phyloP scores from a whole-genome alignment of 1,140 invertebrate species.

The Penaeus vannamei region DNA sequence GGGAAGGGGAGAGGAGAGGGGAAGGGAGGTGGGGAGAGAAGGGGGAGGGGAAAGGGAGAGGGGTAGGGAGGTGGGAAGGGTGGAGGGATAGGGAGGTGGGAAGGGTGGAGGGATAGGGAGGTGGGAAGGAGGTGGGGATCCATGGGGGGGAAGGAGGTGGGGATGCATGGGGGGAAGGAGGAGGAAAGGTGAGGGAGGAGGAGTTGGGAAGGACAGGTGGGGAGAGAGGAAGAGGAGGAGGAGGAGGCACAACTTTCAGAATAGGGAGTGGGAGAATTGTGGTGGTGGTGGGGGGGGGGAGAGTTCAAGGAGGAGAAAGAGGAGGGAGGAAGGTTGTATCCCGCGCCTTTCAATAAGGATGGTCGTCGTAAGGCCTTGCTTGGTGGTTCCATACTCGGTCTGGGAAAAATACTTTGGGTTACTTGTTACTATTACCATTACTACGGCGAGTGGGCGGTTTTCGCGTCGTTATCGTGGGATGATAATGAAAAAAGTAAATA shows the following conservation, averaged over 20 bases:
- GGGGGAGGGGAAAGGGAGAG: no score
- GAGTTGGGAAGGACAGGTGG: neutral
- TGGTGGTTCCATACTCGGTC: no score
- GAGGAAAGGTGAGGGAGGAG: neutral
- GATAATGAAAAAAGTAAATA: no score
- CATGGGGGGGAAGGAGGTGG: no score
- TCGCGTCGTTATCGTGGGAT: no score
- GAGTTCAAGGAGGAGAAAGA: neutral
- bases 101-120: neutral
- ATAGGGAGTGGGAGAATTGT: neutral
- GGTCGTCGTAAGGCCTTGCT: no score
- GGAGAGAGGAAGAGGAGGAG: neutral
- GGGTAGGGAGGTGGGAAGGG: neutral
- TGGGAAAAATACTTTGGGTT: no score
- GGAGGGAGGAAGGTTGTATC: no score
- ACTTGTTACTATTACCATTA: no score
- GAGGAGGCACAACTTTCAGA: neutral
- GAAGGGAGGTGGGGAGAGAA: neutral
- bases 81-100: neutral
- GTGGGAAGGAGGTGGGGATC: no score
- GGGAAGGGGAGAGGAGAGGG: neutral
- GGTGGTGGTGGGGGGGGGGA: neutral
- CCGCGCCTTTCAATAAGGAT: no score
- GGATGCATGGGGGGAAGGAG: neutral
- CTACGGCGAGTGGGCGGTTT: no score